Conservation (phyloP, 2,797 vertebrate genomes). For the Rhyacichthys aspro region DNA sequence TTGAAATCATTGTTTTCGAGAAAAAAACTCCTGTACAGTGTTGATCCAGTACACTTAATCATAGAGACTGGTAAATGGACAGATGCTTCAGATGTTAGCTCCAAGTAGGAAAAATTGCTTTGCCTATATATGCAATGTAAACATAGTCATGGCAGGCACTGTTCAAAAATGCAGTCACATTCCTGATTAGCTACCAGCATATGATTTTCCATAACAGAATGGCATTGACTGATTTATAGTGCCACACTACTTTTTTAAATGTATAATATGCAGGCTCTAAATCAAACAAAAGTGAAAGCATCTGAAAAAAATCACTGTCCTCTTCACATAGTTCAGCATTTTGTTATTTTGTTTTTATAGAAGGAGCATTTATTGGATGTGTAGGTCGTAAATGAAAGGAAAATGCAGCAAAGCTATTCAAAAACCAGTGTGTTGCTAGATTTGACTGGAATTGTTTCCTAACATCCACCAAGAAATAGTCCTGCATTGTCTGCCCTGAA, state of each 20-base stretch:
- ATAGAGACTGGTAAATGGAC: background rate
- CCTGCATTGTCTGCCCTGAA: background rate
- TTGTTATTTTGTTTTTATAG: too few relatives aligned
- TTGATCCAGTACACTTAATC: background rate
- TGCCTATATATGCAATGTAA: background rate
- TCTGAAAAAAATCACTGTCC: too few relatives aligned
- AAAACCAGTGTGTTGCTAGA: too few relatives aligned
- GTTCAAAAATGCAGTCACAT: slow-evolving; percentile 10
- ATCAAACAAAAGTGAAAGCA: too few relatives aligned
- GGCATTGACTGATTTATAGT: background rate
- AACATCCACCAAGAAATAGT: background rate
- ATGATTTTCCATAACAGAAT: slow-evolving; percentile 4
- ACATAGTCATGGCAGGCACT: slow-evolving; percentile 1
- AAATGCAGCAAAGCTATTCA: too few relatives aligned
- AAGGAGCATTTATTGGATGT: too few relatives aligned
- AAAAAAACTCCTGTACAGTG: slow-evolving; percentile 8
- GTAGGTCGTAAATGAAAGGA: too few relatives aligned
- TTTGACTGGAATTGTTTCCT: too few relatives aligned
- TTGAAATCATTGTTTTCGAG: slow-evolving; percentile 7
- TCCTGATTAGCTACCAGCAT: slow-evolving; percentile 1
- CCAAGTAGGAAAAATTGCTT: too few relatives aligned
- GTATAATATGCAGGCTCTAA: too few relatives aligned
- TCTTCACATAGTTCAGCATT: too few relatives aligned
- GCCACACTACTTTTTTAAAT: too few relatives aligned
- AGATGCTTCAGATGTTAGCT: background rate